These are phyloP conservation scores for Prorops nasuta DNA, from an alignment of 1,140 invertebrate species.

Conservation along the genomic window DNA sequence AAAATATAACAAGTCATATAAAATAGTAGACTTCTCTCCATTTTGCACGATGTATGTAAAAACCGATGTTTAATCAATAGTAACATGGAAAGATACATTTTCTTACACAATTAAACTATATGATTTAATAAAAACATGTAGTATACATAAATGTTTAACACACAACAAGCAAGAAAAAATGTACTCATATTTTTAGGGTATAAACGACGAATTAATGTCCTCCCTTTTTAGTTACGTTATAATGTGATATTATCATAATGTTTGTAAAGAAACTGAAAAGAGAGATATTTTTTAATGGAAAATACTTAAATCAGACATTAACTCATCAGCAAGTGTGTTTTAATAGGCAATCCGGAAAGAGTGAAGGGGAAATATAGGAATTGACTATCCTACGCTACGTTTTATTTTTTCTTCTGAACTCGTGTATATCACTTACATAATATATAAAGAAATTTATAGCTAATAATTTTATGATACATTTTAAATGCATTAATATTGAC, in stretches of 20 bases:
- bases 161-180: slow-evolving; percentile 37
- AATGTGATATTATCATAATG: no score
- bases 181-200: slow-evolving; percentile 24
- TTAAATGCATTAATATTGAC: slow-evolving; percentile 6
- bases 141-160: slow-evolving; percentile 16
- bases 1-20: no score
- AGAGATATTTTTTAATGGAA: no score
- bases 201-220: slow-evolving; percentile 25
- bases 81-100: neutral
- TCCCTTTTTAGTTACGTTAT: no score
- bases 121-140: slow-evolving; percentile 7
- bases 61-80: neutral
- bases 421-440: no score
- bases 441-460: no score
- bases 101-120: no score
- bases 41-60: no score
- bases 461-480: no score
- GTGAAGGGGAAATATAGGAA: slow-evolving; percentile 34
- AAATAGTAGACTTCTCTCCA: no score
- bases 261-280: slow-evolving; percentile 7
- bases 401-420: no score
- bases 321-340: slow-evolving; percentile 17
- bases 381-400: slow-evolving; percentile 39
- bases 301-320: slow-evolving; percentile 11
- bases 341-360: slow-evolving; percentile 18